Percentiles rank a stretch among this genome's conserved stretches.
These are phyloP conservation scores for Napeogenes inachia DNA, from an alignment of 2,888 invertebrate species.

Conservation along the genomic window DNA sequence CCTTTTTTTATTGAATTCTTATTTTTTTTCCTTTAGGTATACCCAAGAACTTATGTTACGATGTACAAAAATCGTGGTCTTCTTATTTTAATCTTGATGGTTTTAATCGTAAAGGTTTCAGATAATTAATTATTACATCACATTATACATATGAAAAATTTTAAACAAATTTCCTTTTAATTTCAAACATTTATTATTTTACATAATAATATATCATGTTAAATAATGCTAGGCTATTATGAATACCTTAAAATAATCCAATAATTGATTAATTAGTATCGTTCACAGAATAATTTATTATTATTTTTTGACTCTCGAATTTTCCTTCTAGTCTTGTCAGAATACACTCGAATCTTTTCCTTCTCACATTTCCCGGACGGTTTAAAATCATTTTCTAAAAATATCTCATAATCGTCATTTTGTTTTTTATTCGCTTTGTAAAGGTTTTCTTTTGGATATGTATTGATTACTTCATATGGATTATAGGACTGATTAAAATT, in stretches of 20 bases:
- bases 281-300: conserved; percentile 24
- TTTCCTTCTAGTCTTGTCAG: conserved; percentile 50
- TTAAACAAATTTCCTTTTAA: no score
- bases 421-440: conserved; percentile 22
- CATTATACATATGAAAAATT: no score
- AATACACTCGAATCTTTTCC: conserved; percentile 58
- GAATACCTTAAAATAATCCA: background rate
- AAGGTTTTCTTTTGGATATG: conserved; percentile 11
- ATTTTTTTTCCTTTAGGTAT: no score
- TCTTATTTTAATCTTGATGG: no score
- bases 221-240: no score
- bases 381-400: conserved; percentile 51
- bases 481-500: conserved; percentile 23
- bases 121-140: no score
- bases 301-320: conserved; percentile 37
- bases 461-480: conserved; percentile 21
- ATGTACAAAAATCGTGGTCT: no score
- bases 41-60: no score
- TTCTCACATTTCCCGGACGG: conserved; percentile 46
- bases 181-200: no score
- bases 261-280: conserved; percentile 17
- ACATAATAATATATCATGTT: no score
- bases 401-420: conserved; percentile 53
- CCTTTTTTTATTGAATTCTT: no score
- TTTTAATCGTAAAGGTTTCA: no score